Evolutionary conservation across 2,113 vertebrate species (phyloP), one percentile per base, ranked within the genome.

Genomic region (Prolemur simus): DNA sequence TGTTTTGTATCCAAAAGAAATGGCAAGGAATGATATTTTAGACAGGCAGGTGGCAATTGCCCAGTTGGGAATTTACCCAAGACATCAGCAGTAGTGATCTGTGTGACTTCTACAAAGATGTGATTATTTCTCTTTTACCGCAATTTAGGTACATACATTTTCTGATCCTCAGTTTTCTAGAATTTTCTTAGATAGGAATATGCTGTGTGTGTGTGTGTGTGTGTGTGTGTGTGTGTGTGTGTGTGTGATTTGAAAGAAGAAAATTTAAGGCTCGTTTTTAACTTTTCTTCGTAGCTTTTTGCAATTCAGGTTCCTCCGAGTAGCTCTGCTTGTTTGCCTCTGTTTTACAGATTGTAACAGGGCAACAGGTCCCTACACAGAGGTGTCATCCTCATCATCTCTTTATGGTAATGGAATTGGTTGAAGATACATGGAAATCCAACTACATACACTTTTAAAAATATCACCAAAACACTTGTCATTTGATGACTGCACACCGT

Each of bases 121-220:
- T 88, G 45, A 69, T 90, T 74, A n/a, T 60, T 37, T 49, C 76
- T 87, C 64, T 86, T 87, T 71, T 37, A 76, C 20, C 23, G 32
- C 15, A 91, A 29, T 45, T 58, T n/a, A 85, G 60, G 21, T 84
- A 64, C 25, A 34, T 90, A 64, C 20, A 25, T 87, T 94, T 92
- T 85, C 56, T 68, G n/a, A 42, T 52, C 34, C 18, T 84, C 6
- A 5, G 29, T 92, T 90, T 90, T 29, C 37, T 82, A 34, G 32
- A 45, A 20, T 91, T 95, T 91, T 93, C 89, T 82, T 94, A 42
- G 10, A 66, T 39, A 37, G 34, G 83, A 91, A 63, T 91, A 15
- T 45, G 14, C 15, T 29, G 0, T 37, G 20, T 77, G 13, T 73
- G 23, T 9, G 25, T 78, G 14, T 45, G 25, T 78, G 14, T 45